Conservation (phyloP, 2,113 vertebrate species). For the Laticauda colubrina region DNA sequence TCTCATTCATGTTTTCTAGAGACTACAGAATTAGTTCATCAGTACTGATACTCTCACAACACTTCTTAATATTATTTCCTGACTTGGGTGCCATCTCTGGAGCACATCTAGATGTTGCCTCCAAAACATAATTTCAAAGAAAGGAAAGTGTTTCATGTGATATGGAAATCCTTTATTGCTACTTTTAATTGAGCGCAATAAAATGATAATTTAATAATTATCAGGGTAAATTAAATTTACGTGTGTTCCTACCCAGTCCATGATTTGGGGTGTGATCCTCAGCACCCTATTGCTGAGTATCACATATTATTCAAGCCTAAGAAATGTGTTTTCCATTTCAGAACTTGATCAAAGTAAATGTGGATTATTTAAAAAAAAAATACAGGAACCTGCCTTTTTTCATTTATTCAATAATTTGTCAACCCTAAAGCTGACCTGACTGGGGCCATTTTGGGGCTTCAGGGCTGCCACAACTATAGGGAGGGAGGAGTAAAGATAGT, state of each 20-base stretch:
- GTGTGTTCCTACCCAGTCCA: neutral
- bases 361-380: neutral
- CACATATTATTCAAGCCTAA: neutral
- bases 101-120: neutral
- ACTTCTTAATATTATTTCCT: slow-evolving; percentile 19
- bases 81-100: neutral
- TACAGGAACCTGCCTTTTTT: neutral
- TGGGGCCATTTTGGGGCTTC: no score
- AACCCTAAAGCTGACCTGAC: no score
- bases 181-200: neutral
- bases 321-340: neutral
- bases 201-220: neutral
- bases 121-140: neutral
- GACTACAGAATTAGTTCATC: slow-evolving; percentile 26
- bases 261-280: neutral
- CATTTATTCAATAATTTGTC: neutral
- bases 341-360: neutral
- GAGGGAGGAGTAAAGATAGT: no score
- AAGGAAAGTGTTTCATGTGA: neutral
- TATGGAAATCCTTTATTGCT: neutral
- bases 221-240: neutral
- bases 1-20: slow-evolving; percentile 19
- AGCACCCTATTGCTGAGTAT: neutral
- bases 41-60: neutral
- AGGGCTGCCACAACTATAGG: no score